Percentiles rank a stretch among this genome's conserved stretches.
Evolutionary conservation across 2,888 invertebrate genomes (phyloP).

Genomic region (Tenthredo livida): DNA sequence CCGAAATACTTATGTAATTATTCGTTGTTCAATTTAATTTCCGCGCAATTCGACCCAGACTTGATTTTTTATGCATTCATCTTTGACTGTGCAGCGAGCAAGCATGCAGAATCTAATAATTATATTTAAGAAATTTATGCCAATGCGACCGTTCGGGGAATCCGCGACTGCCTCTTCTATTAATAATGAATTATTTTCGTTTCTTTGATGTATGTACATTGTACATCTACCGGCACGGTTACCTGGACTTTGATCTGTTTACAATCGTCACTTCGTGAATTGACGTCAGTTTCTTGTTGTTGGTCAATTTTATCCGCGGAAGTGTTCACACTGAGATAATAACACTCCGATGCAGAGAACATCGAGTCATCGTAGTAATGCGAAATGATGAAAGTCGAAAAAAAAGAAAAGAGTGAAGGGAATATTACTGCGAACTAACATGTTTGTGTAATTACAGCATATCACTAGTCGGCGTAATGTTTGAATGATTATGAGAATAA

Average conservation of each 20-base stretch:
- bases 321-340: background rate
- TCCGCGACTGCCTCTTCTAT: conserved; percentile 35
- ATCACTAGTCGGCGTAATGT: background rate
- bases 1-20: background rate
- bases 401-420: background rate
- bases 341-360: background rate
- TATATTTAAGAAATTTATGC: conserved; percentile 37
- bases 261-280: conserved; percentile 48
- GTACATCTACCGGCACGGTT: conserved; percentile 10
- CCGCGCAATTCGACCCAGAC: background rate
- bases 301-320: conserved; percentile 19
- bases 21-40: background rate
- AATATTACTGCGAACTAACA: background rate
- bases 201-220: background rate
- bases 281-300: conserved; percentile 49
- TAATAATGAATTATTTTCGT: conserved; percentile 36
- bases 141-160: conserved; percentile 31
- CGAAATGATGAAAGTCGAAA: conserved; percentile 1
- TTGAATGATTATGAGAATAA: conserved; percentile 10
- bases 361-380: background rate
- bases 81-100: no score
- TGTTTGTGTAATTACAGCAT: background rate
- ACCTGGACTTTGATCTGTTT: conserved; percentile 55
- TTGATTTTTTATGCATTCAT: background rate
- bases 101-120: conserved; percentile 17